Evolutionary conservation across 2,113 vertebrate species (phyloP).

Genomic region (Cariama cristata): DNA sequence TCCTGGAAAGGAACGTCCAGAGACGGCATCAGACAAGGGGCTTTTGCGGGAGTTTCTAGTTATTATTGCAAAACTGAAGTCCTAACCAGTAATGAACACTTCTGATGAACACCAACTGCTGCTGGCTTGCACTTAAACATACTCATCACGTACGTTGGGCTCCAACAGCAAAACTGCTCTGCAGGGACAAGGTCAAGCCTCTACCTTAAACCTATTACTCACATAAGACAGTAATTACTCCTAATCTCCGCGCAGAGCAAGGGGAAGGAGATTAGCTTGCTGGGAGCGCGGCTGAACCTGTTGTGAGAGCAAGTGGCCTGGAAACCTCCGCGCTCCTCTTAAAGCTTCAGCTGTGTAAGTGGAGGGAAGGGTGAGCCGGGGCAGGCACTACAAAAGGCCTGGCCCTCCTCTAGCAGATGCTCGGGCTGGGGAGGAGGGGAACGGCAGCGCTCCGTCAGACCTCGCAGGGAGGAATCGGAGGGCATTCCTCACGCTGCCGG

Average conservation of each 20-base stretch:
- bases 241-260: background rate
- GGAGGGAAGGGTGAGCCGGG: background rate
- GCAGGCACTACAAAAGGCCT: rapidly evolving
- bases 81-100: background rate
- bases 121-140: background rate
- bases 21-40: too few relatives aligned
- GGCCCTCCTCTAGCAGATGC: background rate
- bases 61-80: background rate
- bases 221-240: background rate
- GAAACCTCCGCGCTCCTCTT: background rate
- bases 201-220: background rate
- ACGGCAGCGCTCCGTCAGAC: background rate
- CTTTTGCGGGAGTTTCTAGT: background rate
- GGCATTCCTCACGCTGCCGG: background rate
- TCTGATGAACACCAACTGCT: background rate
- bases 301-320: background rate
- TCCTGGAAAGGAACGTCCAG: background rate
- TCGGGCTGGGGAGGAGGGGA: too few relatives aligned
- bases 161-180: background rate
- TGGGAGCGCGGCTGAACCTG: background rate
- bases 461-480: background rate
- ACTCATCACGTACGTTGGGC: background rate
- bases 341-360: background rate
- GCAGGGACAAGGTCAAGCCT: background rate
- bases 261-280: background rate